Evolutionary conservation across 2,797 vertebrate species (phyloP).

Genomic region (Chelonia mydas): DNA sequence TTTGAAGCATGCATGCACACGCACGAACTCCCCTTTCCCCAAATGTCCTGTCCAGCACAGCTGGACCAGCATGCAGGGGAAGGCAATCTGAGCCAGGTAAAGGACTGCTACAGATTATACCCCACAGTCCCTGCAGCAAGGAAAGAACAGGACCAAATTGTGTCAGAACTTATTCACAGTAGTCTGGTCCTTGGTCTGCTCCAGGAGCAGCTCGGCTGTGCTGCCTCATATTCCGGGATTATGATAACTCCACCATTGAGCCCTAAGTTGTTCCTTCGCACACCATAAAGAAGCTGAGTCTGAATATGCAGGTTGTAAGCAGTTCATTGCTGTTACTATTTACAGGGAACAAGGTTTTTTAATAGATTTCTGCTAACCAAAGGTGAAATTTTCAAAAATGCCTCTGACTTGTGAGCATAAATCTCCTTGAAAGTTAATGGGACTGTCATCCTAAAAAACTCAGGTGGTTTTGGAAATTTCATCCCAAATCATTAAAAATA

Average conservation of each 20-base stretch:
- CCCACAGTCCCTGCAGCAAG: not conserved
- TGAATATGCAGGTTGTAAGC: not conserved
- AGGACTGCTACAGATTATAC: not conserved
- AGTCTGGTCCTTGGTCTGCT: not conserved
- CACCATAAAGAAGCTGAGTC: not conserved
- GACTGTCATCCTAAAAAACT: not conserved
- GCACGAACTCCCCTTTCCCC: not conserved
- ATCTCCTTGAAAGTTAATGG: not conserved
- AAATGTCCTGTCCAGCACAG: not conserved
- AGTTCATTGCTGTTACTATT: not conserved
- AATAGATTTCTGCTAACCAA: not conserved
- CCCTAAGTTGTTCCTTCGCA: not conserved
- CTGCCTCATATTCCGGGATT: not conserved
- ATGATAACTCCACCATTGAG: not conserved
- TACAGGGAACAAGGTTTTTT: not conserved
- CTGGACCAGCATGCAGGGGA: not conserved
- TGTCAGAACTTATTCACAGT: not conserved
- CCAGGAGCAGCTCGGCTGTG: not conserved
- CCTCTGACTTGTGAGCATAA: not conserved
- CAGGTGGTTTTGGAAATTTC: accelerated
- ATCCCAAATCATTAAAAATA: not conserved
- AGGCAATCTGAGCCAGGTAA: not conserved
- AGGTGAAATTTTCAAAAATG: not conserved
- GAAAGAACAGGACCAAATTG: not conserved
- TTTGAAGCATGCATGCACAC: not conserved